Percentiles rank a stretch among this genome's conserved stretches.
phyloP scores from a whole-genome alignment of 2,113 vertebrate species.

The Petaurus breviceps region DNA sequence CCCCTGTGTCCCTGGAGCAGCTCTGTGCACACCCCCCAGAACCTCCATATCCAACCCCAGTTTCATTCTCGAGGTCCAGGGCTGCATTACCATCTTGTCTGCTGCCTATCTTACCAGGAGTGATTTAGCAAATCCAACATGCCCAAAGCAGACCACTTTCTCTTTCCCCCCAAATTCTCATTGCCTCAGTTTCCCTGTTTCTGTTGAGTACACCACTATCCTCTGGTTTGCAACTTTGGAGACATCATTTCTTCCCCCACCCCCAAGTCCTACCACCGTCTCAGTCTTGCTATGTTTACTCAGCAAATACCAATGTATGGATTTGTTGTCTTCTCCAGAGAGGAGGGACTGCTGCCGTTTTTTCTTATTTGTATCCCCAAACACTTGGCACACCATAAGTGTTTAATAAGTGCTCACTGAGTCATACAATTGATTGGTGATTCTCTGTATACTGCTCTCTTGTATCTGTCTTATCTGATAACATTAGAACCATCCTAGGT shows the following conservation, averaged over 20 bases:
- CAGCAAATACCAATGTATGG: background rate
- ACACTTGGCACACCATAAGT: background rate
- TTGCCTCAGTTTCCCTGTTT: no score
- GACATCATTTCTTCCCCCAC: background rate
- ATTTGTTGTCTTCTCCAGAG: background rate
- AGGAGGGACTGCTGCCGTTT: background rate
- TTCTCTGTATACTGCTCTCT: background rate
- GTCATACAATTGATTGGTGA: background rate
- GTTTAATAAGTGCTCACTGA: background rate
- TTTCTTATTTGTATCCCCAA: background rate
- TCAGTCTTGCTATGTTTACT: background rate
- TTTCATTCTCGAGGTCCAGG: no score
- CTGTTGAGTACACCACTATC: background rate
- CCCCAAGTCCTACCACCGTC: no score
- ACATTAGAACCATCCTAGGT: background rate
- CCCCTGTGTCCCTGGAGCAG: background rate
- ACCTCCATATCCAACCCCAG: background rate
- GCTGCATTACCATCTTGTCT: no score
- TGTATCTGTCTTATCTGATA: background rate
- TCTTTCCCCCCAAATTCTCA: background rate
- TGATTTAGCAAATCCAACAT: background rate
- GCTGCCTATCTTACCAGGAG: background rate
- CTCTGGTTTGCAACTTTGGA: background rate
- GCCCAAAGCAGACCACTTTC: no score
- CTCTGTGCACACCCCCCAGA: background rate